Conservation (phyloP, 2,113 vertebrate genomes). For the Nothoprocta perdicaria region DNA sequence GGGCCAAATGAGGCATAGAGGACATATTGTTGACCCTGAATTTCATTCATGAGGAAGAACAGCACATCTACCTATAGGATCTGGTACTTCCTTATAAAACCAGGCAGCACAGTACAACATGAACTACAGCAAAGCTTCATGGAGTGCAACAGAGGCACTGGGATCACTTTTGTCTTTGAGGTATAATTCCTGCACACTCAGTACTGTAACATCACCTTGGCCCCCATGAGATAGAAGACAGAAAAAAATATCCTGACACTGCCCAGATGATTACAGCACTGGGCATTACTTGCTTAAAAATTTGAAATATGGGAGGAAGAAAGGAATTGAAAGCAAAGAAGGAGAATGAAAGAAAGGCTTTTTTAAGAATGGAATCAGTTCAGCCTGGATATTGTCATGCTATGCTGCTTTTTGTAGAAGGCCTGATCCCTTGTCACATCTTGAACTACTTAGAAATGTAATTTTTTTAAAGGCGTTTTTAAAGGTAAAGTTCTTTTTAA, state of each 20-base stretch:
- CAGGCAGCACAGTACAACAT: background rate
- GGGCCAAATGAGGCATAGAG: background rate
- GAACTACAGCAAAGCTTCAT: background rate
- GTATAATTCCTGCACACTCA: background rate
- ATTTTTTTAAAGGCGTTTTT: too few relatives aligned
- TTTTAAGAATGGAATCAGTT: background rate
- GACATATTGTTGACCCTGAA: rapidly evolving
- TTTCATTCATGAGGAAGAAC: background rate
- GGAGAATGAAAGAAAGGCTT: background rate
- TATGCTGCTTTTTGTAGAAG: background rate
- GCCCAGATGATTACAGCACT: background rate
- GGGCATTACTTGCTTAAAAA: background rate
- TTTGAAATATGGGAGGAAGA: background rate
- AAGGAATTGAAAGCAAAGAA: background rate
- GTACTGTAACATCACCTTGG: background rate
- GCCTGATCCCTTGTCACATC: background rate
- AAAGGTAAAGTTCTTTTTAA: background rate
- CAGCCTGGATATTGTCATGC: background rate
- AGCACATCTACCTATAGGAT: background rate
- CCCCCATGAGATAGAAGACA: background rate
- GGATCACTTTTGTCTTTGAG: background rate
- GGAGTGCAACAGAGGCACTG: background rate
- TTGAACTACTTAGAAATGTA: background rate
- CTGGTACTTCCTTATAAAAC: background rate
- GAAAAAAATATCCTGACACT: background rate